Evolutionary conservation across 2,888 invertebrate genomes (phyloP).

Genomic region (Acronicta alni): DNA sequence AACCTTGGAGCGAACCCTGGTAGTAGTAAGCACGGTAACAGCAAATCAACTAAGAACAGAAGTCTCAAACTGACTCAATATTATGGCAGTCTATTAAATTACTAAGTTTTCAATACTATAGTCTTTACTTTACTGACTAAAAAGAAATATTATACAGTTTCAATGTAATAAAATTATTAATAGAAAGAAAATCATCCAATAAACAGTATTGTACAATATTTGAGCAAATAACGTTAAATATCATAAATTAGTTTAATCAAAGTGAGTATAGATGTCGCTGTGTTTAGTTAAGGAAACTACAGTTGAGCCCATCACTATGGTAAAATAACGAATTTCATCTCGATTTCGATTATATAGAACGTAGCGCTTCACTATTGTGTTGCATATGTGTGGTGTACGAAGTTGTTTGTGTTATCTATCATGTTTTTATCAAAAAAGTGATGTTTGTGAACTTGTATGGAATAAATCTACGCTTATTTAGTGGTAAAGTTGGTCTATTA

Average conservation of each 20-base stretch:
- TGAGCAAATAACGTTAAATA: too few species aligned
- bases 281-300: constrained; percentile 4
- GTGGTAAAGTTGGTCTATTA: constrained; percentile 82
- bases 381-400: constrained; percentile 72
- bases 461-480: constrained; percentile 78
- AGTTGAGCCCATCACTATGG: constrained; percentile 49
- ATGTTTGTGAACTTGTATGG: constrained; percentile 82
- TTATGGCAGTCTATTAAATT: too few species aligned
- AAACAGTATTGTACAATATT: too few species aligned
- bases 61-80: too few species aligned
- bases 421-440: constrained; percentile 88
- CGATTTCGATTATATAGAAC: constrained; percentile 37
- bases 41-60: too few species aligned
- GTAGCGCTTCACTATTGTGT: constrained; percentile 71
- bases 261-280: constrained; percentile 38
- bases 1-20: too few species aligned
- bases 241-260: not conserved
- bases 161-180: too few species aligned
- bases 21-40: too few species aligned
- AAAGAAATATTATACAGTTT: too few species aligned
- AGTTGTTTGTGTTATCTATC: constrained; percentile 85
- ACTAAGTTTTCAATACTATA: too few species aligned
- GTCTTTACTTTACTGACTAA: too few species aligned
- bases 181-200: too few species aligned
- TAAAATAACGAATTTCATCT: constrained; percentile 48